A percentile compares a stretch with the other conserved stretches of the same genome.
phyloP scores from a whole-genome alignment of 1,140 invertebrate genomes.

The Procambarus clarkii region DNA sequence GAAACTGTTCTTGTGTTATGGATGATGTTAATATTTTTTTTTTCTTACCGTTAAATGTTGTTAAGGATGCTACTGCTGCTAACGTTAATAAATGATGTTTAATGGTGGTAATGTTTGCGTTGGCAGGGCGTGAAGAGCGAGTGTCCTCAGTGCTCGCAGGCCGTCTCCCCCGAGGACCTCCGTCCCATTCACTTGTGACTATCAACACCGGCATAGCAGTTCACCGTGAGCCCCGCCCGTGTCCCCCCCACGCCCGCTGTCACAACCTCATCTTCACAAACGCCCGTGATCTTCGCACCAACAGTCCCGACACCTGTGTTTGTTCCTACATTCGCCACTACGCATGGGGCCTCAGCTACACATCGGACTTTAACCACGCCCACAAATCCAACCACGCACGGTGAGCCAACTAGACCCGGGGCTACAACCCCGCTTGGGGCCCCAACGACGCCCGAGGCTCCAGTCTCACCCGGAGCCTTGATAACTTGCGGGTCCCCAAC shows the following conservation, averaged over 20 bases:
- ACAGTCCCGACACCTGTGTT: not conserved
- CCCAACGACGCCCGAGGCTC: not conserved
- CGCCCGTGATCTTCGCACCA: not conserved
- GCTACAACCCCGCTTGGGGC: not conserved
- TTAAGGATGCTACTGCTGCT: not conserved
- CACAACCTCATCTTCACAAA: not conserved
- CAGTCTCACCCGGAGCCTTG: not conserved
- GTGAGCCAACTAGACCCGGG: not conserved
- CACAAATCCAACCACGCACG: not conserved
- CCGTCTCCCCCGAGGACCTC: conserved; percentile 91
- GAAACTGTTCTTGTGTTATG: no score
- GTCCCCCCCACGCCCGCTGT: not conserved
- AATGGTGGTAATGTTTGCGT: not conserved
- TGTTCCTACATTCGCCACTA: not conserved
- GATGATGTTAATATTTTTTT: no score
- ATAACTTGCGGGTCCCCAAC: not conserved
- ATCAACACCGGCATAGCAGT: conserved; percentile 50
- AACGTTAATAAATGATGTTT: not conserved
- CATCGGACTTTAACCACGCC: not conserved
- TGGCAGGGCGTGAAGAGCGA: conserved; percentile 90
- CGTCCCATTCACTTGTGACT: conserved; percentile 91
- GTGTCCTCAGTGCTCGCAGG: conserved; percentile 96
- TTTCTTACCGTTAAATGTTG: no score
- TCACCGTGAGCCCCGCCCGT: not conserved
- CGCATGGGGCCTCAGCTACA: no score